Evolutionary conservation across 1,140 invertebrate genomes (phyloP).

Genomic region (Melanaphis sacchari): DNA sequence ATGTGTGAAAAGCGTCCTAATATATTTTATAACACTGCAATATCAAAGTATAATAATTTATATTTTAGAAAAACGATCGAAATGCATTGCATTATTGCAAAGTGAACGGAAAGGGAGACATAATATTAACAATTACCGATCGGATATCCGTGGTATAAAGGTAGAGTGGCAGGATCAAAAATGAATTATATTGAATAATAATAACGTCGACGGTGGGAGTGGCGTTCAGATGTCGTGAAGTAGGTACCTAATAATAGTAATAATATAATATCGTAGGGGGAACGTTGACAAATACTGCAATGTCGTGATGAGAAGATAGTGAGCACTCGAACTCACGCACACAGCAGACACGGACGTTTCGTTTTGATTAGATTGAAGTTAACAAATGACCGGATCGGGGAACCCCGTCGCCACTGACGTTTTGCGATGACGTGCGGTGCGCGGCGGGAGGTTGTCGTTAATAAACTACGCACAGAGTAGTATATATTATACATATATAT

Average conservation of each 20-base stretch:
- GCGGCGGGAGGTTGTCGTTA: slow-evolving; percentile 34
- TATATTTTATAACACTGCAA: background rate
- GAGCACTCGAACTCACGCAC: background rate
- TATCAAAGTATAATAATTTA: background rate
- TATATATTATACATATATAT: background rate
- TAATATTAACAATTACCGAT: background rate
- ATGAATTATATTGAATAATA: background rate
- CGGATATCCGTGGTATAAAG: background rate
- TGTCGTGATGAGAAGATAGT: slow-evolving; percentile 45
- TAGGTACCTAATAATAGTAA: background rate
- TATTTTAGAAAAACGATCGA: background rate
- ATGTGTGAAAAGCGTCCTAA: background rate
- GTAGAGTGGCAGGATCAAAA: too few relatives aligned
- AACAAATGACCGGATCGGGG: slow-evolving; percentile 42
- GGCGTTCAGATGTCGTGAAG: background rate
- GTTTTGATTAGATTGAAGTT: slow-evolving; percentile 57
- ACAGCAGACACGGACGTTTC: slow-evolving; percentile 37
- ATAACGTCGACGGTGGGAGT: background rate
- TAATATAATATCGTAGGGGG: background rate
- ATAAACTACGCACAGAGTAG: slow-evolving; percentile 30
- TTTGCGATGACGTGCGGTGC: background rate
- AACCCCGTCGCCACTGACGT: background rate
- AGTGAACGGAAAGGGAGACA: background rate
- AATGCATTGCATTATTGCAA: background rate
- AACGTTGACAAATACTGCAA: slow-evolving; percentile 49